Base-by-base conservation (phyloP, 92 coral and sea anemone genomes). In the Plumapathes pennacea region DNA sequence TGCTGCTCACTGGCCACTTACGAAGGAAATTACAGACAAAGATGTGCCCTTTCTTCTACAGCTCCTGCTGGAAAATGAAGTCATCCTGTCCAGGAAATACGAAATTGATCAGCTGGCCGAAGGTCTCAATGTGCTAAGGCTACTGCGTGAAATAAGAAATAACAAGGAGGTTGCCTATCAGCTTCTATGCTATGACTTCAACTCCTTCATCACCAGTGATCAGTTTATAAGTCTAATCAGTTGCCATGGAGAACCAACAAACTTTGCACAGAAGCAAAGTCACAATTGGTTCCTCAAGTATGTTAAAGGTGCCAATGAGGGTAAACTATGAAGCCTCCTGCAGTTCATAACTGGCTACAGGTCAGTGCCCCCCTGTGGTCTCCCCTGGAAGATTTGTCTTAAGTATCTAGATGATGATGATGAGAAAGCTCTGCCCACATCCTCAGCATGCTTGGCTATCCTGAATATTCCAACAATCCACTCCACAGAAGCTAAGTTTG, bases 71-170 rank as follows among this genome's bases (percentile, higher is more conserved):
- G 56, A 69, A 52, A 65, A 70, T 70, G 85, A 78, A 45, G 39
- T 78, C 54, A 37, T 78, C 22, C 30, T 57, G 25, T 62, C 79
- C 10, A 61, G 79, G 52, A 70, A 63, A 61, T 50, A 47, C 10
- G 74, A 70, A 64, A 61, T 78, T 41, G 83, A 76, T 51, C 69
- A 78, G 57, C 47, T 78, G 14, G 38, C 64, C 19, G 76, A 76
- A 32, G 79, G 85, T 15, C 25, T 76, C 22, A 38, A 38, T 33
- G 75, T 76, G 25, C 21, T 67, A 64, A 64, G 76, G 32, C 40
- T 74, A 33, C 69, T 76, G 5, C 69, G 59, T 56, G 26, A 61
- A 21, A 53, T 78, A 10, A 38, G 36, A 12, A 64, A 61, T 18
- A 69, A 78, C 51, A 63, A 38, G 27, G 46, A 54, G 31, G 56